A percentile compares a stretch with the other conserved stretches of the same genome.
Conservation (phyloP, 2,888 invertebrate genomes). For the Apamea epomidion region DNA sequence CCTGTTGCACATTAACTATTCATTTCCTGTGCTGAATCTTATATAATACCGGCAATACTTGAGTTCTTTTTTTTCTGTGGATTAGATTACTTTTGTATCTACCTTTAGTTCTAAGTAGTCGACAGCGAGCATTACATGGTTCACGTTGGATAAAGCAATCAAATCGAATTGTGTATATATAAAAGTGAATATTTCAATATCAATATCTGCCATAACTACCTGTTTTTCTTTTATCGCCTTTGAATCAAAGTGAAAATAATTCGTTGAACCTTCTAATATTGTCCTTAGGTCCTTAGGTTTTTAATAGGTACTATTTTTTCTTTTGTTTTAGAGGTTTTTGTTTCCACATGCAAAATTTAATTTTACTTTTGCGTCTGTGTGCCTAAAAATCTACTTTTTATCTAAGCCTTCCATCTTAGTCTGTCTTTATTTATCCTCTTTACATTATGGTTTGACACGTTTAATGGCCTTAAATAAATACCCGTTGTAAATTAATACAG, state of each 20-base stretch:
- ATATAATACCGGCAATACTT: constrained; percentile 28
- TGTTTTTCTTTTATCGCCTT: not conserved
- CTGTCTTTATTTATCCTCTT: constrained; percentile 2
- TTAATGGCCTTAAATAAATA: constrained; percentile 70
- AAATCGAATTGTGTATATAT: not conserved
- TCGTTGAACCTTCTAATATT: not conserved
- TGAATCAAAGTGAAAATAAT: not conserved
- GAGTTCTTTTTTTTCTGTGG: not conserved
- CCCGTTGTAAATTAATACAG: constrained; percentile 82
- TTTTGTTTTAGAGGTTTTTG: not conserved
- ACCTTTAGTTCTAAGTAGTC: not conserved
- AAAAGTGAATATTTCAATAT: not conserved
- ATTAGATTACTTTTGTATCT: constrained; percentile 6
- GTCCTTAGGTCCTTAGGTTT: not conserved
- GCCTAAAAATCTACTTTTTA: not conserved
- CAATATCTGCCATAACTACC: not conserved
- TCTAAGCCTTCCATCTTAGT: constrained; percentile 1
- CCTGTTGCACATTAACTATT: not conserved
- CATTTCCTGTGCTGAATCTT: constrained; percentile 23
- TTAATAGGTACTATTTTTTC: not conserved
- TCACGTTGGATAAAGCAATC: not conserved
- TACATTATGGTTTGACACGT: constrained; percentile 34
- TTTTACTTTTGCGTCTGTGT: not conserved
- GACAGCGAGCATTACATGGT: not conserved
- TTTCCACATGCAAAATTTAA: not conserved